Evolutionary conservation across 2,888 invertebrate species (phyloP), one percentile per base, ranked within the genome.

Genomic region (Agrotis clavis): DNA sequence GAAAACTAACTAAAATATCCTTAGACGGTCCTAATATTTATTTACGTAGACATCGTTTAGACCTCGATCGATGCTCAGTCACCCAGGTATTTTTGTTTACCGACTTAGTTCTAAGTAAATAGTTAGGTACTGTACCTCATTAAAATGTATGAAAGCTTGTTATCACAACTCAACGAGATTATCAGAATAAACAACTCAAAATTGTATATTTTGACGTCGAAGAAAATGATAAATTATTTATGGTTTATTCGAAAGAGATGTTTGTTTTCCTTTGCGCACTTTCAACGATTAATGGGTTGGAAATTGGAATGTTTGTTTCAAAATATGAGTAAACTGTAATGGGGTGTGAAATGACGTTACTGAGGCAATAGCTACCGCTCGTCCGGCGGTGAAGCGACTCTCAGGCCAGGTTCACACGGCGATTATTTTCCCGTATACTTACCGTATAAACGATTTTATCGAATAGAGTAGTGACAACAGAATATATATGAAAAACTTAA

Each of bases 141-240:
- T 85, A 82, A 85, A 79, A 79, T 84, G 72, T 69, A 82, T 85
- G 74, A 79, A 41, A 63, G 47, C 65, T 75, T 79, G 68, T 71
- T 82, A 71, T 82, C 72, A 77, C 63, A 61, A 64, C 54, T 73
- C 72, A 45, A 57, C 53, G 64, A 70, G 45, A 73, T 79, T 71
- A 71, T 64, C 64, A 56, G 45, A 70, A 71, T 82, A 85, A 82
- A 79, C 72, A 79, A 71, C 68, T 73, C 6, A 63, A 74, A 74
- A 82, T 69, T 71, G 65, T 73, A 71, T 41, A 41, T 41, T 74
- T 77, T 71, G 72, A 79, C 70, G 72, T 77, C 57, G 67, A 71
- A 53, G 70, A 59, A n/a, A 51, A 67, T 59, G 59, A 77, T 74
- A 66, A 77, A 83, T 81, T 81, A 82, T 80, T 74, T 60, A 74